Percentiles rank a stretch among this genome's conserved stretches.
phyloP scores from a whole-genome alignment of 2,797 vertebrate genomes.

The Helarctos malayanus region DNA sequence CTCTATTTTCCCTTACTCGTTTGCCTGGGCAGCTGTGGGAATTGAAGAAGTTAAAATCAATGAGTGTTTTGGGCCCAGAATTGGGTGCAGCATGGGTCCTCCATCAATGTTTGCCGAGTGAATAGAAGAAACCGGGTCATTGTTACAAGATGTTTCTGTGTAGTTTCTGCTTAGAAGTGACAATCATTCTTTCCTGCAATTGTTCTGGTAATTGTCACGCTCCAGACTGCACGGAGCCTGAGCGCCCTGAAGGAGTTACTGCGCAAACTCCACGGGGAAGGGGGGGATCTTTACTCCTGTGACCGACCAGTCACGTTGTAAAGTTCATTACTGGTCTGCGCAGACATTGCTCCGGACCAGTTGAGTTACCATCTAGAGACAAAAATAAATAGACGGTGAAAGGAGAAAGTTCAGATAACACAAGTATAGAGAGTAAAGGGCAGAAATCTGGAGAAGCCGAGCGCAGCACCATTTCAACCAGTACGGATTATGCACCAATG shows the following conservation, averaged over 20 bases:
- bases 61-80: neutral
- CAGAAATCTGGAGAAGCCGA: neutral
- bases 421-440: conserved; percentile 13
- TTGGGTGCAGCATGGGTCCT: neutral
- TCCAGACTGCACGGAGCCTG: neutral
- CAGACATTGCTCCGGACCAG: neutral
- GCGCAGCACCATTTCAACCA: neutral
- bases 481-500: accelerated
- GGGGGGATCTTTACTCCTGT: neutral
- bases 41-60: conserved; percentile 6
- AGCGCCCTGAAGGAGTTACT: neutral
- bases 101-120: neutral
- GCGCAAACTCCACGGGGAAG: accelerated
- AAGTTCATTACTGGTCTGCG: conserved; percentile 8
- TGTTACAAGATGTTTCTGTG: neutral
- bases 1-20: neutral
- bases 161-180: conserved; percentile 15
- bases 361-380: conserved; percentile 13
- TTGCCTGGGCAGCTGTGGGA: neutral
- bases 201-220: neutral
- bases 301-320: neutral
- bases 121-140: neutral
- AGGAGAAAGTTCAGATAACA: conserved; percentile 20
- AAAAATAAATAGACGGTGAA: neutral
- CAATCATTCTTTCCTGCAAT: neutral